Evolutionary conservation across 1,140 invertebrate species (phyloP).

Genomic region (Phenacoccus solenopsis): DNA sequence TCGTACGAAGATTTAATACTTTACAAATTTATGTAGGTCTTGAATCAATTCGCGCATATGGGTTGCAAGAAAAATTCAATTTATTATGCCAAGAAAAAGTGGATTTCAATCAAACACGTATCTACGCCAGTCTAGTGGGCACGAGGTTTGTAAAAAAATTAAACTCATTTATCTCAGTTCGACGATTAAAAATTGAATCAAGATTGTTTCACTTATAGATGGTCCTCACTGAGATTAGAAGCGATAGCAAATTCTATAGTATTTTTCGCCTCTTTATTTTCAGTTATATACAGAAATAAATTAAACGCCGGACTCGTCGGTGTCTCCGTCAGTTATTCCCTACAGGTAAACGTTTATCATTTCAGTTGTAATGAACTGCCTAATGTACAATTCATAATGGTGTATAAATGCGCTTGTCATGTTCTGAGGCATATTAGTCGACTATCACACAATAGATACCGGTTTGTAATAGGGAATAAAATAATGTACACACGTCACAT

Average conservation of each 20-base stretch:
- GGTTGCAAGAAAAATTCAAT: conserved; percentile 62
- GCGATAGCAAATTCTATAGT: conserved; percentile 87
- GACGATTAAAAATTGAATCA: too few relatives aligned
- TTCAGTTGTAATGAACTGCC: not conserved
- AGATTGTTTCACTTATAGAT: too few relatives aligned
- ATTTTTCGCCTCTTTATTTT: conserved; percentile 75
- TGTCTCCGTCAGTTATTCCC: conserved; percentile 76
- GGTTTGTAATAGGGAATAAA: too few relatives aligned
- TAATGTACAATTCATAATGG: not conserved
- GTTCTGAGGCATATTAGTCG: conserved; percentile 51
- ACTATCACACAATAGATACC: too few relatives aligned
- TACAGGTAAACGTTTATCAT: conserved; percentile 50
- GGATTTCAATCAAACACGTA: conserved; percentile 77
- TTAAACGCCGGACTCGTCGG: conserved; percentile 69
- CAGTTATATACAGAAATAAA: conserved; percentile 58
- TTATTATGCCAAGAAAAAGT: conserved; percentile 68
- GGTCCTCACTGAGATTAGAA: conserved; percentile 81
- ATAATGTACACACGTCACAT: not conserved
- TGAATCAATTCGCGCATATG: conserved; percentile 63
- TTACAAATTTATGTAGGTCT: conserved; percentile 38
- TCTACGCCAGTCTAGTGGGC: conserved; percentile 73
- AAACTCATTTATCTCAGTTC: too few relatives aligned
- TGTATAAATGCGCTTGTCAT: conserved; percentile 9
- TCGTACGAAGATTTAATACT: not conserved
- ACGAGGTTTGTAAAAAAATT: conserved; percentile 43